Conservation (phyloP, 2,113 vertebrate species). For the Pelusios castaneus region DNA sequence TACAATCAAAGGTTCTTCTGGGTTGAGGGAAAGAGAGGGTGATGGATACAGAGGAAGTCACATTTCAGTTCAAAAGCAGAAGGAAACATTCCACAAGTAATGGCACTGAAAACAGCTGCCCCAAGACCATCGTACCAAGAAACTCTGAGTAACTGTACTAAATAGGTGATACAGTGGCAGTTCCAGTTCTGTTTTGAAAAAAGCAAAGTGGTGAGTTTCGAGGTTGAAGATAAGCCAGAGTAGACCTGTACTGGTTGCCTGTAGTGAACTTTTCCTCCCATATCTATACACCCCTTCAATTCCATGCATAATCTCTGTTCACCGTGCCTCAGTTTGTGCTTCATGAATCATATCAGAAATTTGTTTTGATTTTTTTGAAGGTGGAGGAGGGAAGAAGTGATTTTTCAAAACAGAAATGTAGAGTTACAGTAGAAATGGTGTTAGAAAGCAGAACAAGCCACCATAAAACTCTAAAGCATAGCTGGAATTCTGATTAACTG, state of each 20-base stretch:
- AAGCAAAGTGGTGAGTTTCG: not conserved
- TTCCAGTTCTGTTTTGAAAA: not conserved
- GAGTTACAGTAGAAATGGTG: not conserved
- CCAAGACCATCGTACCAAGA: not conserved
- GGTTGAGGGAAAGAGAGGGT: not conserved
- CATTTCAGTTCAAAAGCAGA: conserved; percentile 20
- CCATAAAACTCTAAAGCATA: not conserved
- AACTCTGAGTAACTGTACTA: not conserved
- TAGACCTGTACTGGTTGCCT: not conserved
- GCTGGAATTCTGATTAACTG: not conserved
- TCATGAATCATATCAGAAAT: not conserved
- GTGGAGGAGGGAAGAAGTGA: not conserved
- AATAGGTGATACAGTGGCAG: not conserved
- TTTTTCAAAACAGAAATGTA: not conserved
- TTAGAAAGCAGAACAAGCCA: not conserved
- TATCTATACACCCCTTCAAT: not conserved
- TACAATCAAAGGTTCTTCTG: conserved; percentile 63
- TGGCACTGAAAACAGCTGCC: not conserved
- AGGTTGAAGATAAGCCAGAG: not conserved
- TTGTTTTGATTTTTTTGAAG: not conserved
- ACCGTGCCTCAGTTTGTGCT: not conserved
- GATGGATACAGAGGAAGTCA: conserved; percentile 36
- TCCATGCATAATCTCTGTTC: not conserved
- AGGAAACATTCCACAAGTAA: conserved; percentile 24
- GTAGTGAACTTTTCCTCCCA: not conserved